Conservation (phyloP, 2,888 invertebrate species). For the Nemurella pictetii region DNA sequence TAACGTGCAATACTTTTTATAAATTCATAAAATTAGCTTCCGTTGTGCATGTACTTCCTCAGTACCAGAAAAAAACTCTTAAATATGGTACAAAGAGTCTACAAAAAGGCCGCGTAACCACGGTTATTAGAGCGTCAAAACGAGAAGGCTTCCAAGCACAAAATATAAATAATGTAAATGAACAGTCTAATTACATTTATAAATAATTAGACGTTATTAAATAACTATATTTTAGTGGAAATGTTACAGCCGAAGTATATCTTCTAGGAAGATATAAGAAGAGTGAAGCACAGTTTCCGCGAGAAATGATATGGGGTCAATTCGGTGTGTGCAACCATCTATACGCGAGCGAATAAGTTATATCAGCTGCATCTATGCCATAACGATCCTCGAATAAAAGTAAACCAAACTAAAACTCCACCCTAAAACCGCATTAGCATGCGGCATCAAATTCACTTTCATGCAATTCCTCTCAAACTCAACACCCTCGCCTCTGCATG, state of each 20-base stretch:
- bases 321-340: neutral
- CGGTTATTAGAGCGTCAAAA: neutral
- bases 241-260: neutral
- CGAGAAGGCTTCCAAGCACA: neutral
- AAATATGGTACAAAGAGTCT: neutral
- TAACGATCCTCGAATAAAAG: neutral
- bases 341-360: neutral
- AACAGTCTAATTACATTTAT: neutral
- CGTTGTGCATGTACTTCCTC: no score
- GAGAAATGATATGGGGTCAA: neutral
- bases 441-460: neutral
- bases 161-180: neutral
- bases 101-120: neutral
- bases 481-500: neutral
- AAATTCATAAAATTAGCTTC: no score
- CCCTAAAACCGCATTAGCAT: neutral
- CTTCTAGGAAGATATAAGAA: no score
- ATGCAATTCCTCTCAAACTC: neutral
- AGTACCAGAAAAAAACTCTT: neutral
- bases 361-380: neutral
- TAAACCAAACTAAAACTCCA: neutral
- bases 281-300: no score
- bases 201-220: neutral
- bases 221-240: neutral
- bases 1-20: no score